A percentile compares a stretch with the other conserved stretches of the same genome.
Conservation (phyloP, 2,113 vertebrate species). For the Notarius quadriscutis region DNA sequence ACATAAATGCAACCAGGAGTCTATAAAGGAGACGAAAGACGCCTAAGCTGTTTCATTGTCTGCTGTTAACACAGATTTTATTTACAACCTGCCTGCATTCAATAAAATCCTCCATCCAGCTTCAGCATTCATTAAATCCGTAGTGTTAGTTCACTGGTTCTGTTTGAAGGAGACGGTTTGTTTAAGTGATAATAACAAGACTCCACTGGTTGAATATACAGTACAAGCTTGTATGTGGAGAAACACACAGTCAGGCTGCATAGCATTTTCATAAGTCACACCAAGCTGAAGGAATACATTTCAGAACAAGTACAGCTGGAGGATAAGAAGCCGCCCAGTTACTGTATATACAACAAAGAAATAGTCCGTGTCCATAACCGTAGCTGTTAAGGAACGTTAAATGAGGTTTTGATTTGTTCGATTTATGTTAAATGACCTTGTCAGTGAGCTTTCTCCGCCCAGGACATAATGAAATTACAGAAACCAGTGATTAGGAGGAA, state of each 20-base stretch:
- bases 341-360: background rate
- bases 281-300: slow-evolving; percentile 4
- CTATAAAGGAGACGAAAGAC: slow-evolving; percentile 37
- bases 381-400: slow-evolving; percentile 26
- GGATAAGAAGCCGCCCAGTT: background rate
- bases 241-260: slow-evolving; percentile 14
- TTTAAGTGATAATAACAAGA: slow-evolving; percentile 14
- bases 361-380: background rate
- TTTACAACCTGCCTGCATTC: slow-evolving; percentile 21
- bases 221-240: background rate
- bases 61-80: slow-evolving; percentile 1
- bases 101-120: background rate
- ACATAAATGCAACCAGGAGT: slow-evolving; percentile 40
- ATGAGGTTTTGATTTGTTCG: slow-evolving; percentile 20
- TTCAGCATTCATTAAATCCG: background rate
- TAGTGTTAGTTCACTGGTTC: background rate
- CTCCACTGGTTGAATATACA: slow-evolving; percentile 56
- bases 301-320: background rate
- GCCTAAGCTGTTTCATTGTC: background rate
- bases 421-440: slow-evolving; percentile 30
- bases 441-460: background rate
- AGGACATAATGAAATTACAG: slow-evolving; percentile 36
- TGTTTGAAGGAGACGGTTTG: slow-evolving; percentile 14
- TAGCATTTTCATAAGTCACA: background rate
- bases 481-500: slow-evolving; percentile 30